Evolutionary conservation across 1,140 invertebrate species (phyloP), one percentile per base, ranked within the genome.

Genomic region (Chrysomallon squamiferum): DNA sequence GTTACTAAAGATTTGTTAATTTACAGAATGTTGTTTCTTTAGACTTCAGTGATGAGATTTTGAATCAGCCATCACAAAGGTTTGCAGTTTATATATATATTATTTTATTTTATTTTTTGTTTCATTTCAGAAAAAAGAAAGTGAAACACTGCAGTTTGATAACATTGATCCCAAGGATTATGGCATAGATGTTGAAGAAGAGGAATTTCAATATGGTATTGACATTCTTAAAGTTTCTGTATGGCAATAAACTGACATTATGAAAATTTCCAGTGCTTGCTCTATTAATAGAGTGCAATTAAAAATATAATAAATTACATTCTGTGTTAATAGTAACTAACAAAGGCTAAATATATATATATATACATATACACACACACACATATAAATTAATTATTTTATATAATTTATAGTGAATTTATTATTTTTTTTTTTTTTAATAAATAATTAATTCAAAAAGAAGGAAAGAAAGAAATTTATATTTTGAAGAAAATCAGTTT

Each of bases 181-280:
- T 60, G 75, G 72, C 13, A 68, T 76, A 58, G 68, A 72, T 18
- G 43, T 76, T 47, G 59, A 64, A 13, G 75, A 76, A 13, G 75
- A 76, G n/a, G 71, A 72, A 32, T 68, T 74, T 32, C 54, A 32
- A 50, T 68, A 49, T 68, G 68, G 68, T 73, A 32, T 56, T 54
- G 18, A 30, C n/a, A 43, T 35, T 20, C 15, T 27, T 25, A 2
- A 7, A 9, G 20, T 45, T 1, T 29, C 45, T 13, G 43, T 57
- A 7, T n/a, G 13, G 30, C 11, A 27, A 6, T 38, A 22, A 13
- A 11, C n/a, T 5, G 13, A 15, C 6, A 7, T 18, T 45, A 6
- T 65, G 30, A 18, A 20, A 29, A 13, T 47, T 59, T 45, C n/a
- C n/a, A 25, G 9, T n/a, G 9, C 7, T 25, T 25, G 9, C 7